Conservation (phyloP, 2,797 vertebrate genomes). For the Passerculus sandwichensis region DNA sequence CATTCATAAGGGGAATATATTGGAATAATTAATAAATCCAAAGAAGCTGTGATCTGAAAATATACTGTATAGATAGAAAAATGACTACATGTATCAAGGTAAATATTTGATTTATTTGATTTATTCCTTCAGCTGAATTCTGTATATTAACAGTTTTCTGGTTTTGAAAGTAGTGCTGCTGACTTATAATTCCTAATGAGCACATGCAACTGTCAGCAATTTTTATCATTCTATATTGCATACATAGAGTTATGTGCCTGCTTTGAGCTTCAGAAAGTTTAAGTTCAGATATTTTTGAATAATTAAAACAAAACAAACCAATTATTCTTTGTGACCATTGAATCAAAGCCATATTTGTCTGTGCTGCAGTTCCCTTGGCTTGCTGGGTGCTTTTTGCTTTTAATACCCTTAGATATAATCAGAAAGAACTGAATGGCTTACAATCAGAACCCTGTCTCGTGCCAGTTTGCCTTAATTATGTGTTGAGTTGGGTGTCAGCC, state of each 20-base stretch:
- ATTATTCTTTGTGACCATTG: neutral
- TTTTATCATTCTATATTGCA: neutral
- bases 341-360: neutral
- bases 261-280: neutral
- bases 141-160: neutral
- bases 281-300: neutral
- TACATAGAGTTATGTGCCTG: neutral
- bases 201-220: neutral
- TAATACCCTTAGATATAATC: neutral
- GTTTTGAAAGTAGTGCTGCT: neutral
- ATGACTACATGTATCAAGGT: neutral
- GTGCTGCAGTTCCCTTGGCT: neutral
- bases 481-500: neutral
- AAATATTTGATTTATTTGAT: conserved; percentile 7
- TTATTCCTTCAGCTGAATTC: neutral
- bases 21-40: conserved; percentile 8
- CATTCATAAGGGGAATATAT: neutral
- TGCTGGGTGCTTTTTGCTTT: neutral
- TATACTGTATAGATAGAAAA: neutral
- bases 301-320: neutral
- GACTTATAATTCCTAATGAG: neutral
- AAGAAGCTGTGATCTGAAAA: neutral
- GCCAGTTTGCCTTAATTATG: neutral
- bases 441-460: neutral
- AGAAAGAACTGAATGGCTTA: neutral